Percentiles rank a stretch among this genome's conserved stretches.
Evolutionary conservation across 2,888 invertebrate genomes (phyloP).

Genomic region (Lepidochitona cinerea): DNA sequence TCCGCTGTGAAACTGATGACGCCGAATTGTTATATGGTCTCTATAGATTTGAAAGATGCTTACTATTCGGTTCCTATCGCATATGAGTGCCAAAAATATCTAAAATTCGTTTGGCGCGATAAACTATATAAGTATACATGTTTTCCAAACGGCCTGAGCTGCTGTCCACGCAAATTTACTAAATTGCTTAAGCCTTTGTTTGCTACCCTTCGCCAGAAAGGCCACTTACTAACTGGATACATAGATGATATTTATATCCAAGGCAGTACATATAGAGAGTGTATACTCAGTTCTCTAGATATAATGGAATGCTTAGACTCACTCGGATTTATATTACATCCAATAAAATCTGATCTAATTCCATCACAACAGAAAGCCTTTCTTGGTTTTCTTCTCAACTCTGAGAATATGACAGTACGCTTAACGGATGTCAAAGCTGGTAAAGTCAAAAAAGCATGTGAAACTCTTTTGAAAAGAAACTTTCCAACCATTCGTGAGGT

Average conservation of each 20-base stretch:
- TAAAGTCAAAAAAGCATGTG: background rate
- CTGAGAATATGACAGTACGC: conserved; percentile 21
- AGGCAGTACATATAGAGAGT: conserved; percentile 5
- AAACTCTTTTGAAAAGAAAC: background rate
- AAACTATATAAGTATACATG: conserved; percentile 14
- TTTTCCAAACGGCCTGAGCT: conserved; percentile 18
- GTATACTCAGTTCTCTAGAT: background rate
- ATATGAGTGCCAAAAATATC: conserved; percentile 13
- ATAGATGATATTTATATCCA: conserved; percentile 26
- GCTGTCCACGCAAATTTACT: conserved; percentile 17
- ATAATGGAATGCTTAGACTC: conserved; percentile 11
- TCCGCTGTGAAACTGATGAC: conserved; percentile 8
- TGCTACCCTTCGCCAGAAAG: conserved; percentile 15
- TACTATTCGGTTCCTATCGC: conserved; percentile 34
- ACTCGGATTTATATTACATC: conserved; percentile 24
- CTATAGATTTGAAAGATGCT: conserved; percentile 31
- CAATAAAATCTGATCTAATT: conserved; percentile 21
- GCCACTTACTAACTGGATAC: conserved; percentile 16
- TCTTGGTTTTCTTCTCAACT: conserved; percentile 23
- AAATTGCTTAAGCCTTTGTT: conserved; percentile 25
- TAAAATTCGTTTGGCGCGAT: conserved; percentile 13
- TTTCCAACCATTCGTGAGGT: conserved; percentile 8
- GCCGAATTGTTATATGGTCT: conserved; percentile 30
- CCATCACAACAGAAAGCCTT: conserved; percentile 20
- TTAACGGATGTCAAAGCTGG: conserved; percentile 9